These are phyloP conservation scores for Polymixis flavicincta DNA, from an alignment of 2,888 invertebrate species.

Conservation along the genomic window DNA sequence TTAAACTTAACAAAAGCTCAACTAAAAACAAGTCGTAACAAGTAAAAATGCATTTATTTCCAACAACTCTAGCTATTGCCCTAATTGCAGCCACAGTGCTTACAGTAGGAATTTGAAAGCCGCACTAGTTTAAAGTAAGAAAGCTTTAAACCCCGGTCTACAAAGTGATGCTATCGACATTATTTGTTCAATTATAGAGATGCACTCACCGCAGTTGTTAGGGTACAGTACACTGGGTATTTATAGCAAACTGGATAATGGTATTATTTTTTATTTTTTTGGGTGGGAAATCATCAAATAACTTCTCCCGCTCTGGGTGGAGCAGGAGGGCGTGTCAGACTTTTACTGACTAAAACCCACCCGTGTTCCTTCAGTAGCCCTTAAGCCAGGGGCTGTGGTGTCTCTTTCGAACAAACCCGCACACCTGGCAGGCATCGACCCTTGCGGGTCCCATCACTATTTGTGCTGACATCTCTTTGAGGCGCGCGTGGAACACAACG, in stretches of 20 bases:
- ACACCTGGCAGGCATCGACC: too few relatives aligned
- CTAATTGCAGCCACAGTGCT: conserved; percentile 31
- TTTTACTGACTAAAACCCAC: too few relatives aligned
- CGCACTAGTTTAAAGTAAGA: conserved; percentile 1
- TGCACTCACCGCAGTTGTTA: conserved; percentile 24
- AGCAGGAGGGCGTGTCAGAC: too few relatives aligned
- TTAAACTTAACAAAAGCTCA: conserved; percentile 12
- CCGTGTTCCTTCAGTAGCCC: too few relatives aligned
- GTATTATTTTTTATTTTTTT: background rate
- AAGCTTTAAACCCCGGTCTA: conserved; percentile 27
- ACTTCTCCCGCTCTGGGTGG: too few relatives aligned
- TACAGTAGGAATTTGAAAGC: conserved; percentile 32
- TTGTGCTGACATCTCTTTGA: too few relatives aligned
- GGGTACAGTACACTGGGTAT: background rate
- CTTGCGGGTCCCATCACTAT: too few relatives aligned
- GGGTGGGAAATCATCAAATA: too few relatives aligned
- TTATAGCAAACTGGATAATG: background rate
- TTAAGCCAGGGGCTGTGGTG: too few relatives aligned
- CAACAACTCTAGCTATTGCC: background rate
- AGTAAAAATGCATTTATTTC: conserved; percentile 8
- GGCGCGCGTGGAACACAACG: too few relatives aligned
- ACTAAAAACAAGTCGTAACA: conserved; percentile 14
- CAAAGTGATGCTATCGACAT: conserved; percentile 24
- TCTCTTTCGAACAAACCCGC: too few relatives aligned
- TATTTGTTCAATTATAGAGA: conserved; percentile 49